Evolutionary conservation across 1,140 invertebrate genomes (phyloP), one percentile per base, ranked within the genome.

Genomic region (Caenorhabditis latens): DNA sequence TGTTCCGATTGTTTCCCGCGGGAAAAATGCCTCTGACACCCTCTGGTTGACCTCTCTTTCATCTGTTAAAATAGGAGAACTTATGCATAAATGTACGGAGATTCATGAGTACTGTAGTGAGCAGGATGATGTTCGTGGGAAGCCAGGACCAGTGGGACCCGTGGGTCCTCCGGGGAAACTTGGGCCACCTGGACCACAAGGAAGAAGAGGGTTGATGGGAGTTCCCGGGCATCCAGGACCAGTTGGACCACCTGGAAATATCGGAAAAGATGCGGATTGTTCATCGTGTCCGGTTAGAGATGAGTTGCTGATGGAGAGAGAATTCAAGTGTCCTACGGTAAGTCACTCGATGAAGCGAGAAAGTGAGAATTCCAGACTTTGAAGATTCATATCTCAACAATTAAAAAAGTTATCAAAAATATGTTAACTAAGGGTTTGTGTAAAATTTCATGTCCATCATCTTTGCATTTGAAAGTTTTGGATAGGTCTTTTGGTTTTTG

Each of bases 51-150:
- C 92, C 32, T 91, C 91, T 19, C 61, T 91, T 16, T 92, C 91
- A 58, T 83, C 88, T 71, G 53, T 88, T 42, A 79, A 92, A 90
- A 92, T 92, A 84, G 65, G 89, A 57, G 91, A 92, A 53, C 67
- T 92, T 40, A 63, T 92, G n/a, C 90, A 91, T 24, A 91, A 91
- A 85, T 92, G 91, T 63, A 83, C 92, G n/a, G 90, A 91, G 48
- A 75, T 92, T 13, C 91, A 92, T 84, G 58, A 92, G 43, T 92
- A 91, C 86, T 92, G 91, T 85, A 88, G 90, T 14, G 90, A 92
- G 65, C 85, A 88, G 50, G 50, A 42, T 40, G 89, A 63, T 14
- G 87, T 90, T 40, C 43, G 91, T 48, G 91, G 91, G 13, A 75
- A 79, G 11, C 89, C 90, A 9, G 91, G 91, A 19, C 84, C 84